Evolutionary conservation across 2,113 vertebrate genomes (phyloP), one percentile per base, ranked within the genome.

Genomic region (Setophaga kirtlandii): DNA sequence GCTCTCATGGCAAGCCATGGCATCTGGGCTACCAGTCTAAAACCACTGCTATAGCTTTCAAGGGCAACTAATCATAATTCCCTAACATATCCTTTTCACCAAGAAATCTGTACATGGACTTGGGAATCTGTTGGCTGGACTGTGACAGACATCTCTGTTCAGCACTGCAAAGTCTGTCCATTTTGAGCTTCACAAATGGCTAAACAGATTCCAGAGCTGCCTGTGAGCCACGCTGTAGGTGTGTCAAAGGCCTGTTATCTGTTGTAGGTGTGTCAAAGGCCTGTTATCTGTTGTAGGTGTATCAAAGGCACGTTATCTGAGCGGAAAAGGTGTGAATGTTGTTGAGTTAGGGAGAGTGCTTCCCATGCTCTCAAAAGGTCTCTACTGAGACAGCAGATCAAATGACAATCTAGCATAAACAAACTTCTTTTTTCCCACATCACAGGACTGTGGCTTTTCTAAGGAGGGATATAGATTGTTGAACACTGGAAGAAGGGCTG

Each of bases 81-180:
- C 27, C 18, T 53, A 27, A 35, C 6, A 47, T 6, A 50, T 1
- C 10, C 25, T 50, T 78, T 85, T 47, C 52, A 78, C 56, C 37
- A 24, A 60, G 53, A 28, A 68, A 35, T 63, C 23, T 79, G 23
- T 20, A 53, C 0, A 0, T 0, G 1, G 37, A 24, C 35, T 27
- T 42, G 21, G 23, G 47, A 69, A 81, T 46, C 35, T 3, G 1
- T 12, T 22, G 27, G 5, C 18, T 31, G 56, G 33, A 56, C 53
- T 86, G 67, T 27, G 73, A 20, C 52, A 78, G 55, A 25, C 58
- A 23, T 31, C 76, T 56, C 4, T 2, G 4, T 71, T n/a, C 33
- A 85, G 78, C 27, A 20, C 63, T 21, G 10, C 31, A n/a, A 78
- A 76, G 58, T 42, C 49, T 9, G 58, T 42, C 49, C 11, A 31